A percentile compares a stretch with the other conserved stretches of the same genome.
These are phyloP conservation scores for Chauna torquata DNA, from an alignment of 2,113 vertebrate species.

Conservation along the genomic window DNA sequence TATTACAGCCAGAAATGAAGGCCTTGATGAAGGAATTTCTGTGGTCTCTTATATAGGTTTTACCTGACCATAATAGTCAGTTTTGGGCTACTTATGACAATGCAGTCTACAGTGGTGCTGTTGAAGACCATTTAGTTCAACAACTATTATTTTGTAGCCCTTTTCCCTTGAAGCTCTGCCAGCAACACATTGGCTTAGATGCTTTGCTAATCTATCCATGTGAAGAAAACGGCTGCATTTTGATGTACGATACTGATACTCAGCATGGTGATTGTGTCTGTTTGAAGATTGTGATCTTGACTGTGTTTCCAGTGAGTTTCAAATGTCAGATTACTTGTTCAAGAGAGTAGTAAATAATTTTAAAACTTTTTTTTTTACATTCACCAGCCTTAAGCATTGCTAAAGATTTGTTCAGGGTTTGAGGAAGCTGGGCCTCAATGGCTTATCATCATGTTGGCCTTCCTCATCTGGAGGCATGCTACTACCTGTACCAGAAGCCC, in stretches of 20 bases:
- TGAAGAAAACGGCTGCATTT: not conserved
- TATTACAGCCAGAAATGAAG: not conserved
- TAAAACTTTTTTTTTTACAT: not conserved
- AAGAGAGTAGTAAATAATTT: not conserved
- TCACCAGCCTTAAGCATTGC: not conserved
- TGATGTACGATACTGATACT: not conserved
- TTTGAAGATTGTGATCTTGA: constrained; percentile 7
- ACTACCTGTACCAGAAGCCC: not conserved
- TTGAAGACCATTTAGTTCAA: not conserved
- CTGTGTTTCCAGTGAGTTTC: not conserved
- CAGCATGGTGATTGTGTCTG: not conserved
- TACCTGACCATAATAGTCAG: not conserved
- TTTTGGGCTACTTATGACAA: not conserved
- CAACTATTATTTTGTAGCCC: not conserved
- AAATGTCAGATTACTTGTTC: not conserved
- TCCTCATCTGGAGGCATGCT: not conserved
- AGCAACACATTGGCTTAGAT: not conserved
- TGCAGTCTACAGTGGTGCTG: not conserved
- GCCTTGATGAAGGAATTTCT: not conserved
- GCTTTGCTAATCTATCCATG: not conserved
- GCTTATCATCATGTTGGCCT: not conserved
- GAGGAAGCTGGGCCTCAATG: not conserved
- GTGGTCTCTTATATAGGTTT: not conserved
- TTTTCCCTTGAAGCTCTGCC: not conserved
- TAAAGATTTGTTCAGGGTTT: not conserved